Percentiles rank a stretch among this genome's conserved stretches.
Conservation (phyloP, 2,113 vertebrate genomes). For the Axis porcinus region DNA sequence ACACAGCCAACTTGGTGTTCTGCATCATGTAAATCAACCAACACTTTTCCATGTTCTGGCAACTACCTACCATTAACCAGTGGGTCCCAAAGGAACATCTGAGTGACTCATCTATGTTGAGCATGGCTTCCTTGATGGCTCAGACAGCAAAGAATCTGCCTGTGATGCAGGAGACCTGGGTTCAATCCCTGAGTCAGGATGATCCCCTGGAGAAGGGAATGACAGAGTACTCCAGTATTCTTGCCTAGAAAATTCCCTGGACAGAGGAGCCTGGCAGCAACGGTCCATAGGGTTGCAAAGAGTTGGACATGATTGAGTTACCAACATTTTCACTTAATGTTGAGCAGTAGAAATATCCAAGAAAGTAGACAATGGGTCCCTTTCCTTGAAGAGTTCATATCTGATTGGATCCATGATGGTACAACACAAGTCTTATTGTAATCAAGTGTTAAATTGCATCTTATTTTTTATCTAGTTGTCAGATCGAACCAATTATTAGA, state of each 20-base stretch:
- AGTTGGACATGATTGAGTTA: not conserved
- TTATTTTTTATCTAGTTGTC: not conserved
- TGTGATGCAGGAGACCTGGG: rapidly evolving
- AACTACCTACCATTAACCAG: not conserved
- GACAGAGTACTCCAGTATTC: not conserved
- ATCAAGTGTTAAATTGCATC: not conserved
- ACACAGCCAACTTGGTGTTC: not conserved
- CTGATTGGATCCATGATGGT: not conserved
- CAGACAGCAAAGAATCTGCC: not conserved
- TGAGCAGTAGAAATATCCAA: not conserved
- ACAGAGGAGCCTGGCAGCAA: not conserved
- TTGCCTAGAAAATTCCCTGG: not conserved
- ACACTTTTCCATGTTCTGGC: not conserved
- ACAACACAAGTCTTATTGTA: not conserved
- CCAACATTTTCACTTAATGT: not conserved
- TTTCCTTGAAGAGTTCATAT: not conserved
- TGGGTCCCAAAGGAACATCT: not conserved
- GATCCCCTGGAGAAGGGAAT: not conserved
- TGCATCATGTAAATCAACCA: not conserved
- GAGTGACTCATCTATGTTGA: not conserved
- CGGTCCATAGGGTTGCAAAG: not conserved
- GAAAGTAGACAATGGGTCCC: not conserved
- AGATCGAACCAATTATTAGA: not conserved
- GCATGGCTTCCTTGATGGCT: not conserved
- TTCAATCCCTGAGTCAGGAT: not conserved